Evolutionary conservation across 1,140 invertebrate genomes (phyloP).

Genomic region (Penaeus indicus): DNA sequence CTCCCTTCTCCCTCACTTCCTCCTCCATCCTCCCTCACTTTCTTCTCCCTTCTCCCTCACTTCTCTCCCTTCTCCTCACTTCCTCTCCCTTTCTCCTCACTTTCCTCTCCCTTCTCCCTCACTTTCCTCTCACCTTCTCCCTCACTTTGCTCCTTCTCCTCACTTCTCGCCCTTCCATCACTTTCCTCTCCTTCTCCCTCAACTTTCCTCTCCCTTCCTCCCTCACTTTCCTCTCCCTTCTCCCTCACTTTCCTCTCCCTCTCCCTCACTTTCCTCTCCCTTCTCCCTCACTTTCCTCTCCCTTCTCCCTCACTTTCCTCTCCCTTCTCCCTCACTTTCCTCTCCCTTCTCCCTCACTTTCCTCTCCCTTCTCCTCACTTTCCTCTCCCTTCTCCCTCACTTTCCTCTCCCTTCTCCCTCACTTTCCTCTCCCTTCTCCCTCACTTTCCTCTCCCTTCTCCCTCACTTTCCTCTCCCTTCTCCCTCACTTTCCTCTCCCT

Average conservation of each 20-base stretch:
- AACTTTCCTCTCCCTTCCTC: neutral
- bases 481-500: conserved; percentile 3
- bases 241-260: neutral
- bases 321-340: neutral
- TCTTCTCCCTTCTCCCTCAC: conserved; percentile 13
- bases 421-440: neutral
- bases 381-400: no score
- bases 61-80: neutral
- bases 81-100: conserved; percentile 15
- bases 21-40: neutral
- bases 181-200: neutral
- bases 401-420: no score
- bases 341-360: no score
- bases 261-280: neutral
- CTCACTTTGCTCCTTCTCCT: neutral
- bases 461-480: conserved; percentile 5
- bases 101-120: conserved; percentile 4
- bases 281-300: neutral
- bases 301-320: neutral
- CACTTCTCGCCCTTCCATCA: neutral
- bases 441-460: conserved; percentile 3
- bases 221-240: no score
- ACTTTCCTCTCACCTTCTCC: conserved; percentile 11
- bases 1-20: conserved; percentile 5
- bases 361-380: no score